These are phyloP conservation scores for Globodera ellingtonae DNA, from an alignment of 1,140 invertebrate species.

Conservation along the genomic window DNA sequence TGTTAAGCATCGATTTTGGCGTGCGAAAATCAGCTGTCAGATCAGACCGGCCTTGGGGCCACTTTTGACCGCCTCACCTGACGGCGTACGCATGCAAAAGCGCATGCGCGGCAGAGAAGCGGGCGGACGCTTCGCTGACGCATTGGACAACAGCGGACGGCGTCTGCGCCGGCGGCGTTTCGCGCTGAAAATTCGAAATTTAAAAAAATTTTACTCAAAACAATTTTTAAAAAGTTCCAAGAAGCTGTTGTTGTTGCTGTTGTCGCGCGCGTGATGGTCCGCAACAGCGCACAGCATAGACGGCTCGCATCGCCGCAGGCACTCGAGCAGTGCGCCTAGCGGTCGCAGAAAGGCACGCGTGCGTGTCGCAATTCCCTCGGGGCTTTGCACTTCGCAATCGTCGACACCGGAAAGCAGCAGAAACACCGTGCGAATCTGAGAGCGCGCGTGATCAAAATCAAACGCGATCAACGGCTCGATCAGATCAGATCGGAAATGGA, in stretches of 20 bases:
- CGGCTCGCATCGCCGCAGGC: not conserved
- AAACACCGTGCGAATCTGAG: constrained; percentile 6
- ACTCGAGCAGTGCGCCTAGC: constrained; percentile 12
- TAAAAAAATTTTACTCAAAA: not conserved
- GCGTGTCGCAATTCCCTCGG: not conserved
- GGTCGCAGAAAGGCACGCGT: constrained; percentile 4
- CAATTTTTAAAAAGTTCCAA: not conserved
- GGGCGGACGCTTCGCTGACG: constrained; percentile 5
- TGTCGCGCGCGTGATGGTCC: not conserved
- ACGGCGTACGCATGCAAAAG: constrained; percentile 9
- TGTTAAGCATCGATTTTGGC: no score
- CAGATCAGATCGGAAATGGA: not conserved
- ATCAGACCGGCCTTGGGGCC: no score
- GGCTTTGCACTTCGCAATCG: not conserved
- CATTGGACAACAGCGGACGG: not conserved
- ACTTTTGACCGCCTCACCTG: not conserved
- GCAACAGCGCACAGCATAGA: not conserved
- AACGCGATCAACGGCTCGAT: no score
- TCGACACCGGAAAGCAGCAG: not conserved
- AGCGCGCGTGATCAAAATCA: no score
- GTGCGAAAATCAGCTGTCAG: no score
- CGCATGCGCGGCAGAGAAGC: not conserved
- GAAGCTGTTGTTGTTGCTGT: not conserved
- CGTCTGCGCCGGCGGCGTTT: not conserved
- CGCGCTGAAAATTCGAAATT: not conserved